Base-by-base conservation (phyloP, 2,113 vertebrate genomes). In the Heliornis fulica region DNA sequence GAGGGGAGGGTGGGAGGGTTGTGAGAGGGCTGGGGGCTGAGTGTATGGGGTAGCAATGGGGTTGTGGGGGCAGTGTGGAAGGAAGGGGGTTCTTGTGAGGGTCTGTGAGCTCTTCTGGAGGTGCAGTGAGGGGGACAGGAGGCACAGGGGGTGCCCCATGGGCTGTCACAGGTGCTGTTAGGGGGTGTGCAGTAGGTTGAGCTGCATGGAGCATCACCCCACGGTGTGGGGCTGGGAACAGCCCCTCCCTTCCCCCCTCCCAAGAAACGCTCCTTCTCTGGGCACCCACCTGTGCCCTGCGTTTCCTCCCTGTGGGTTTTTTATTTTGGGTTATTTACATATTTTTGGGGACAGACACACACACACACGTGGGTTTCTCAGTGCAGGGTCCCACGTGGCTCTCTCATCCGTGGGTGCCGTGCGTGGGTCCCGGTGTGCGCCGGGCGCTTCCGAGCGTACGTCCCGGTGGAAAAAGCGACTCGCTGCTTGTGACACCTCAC, bases 241-340 rank as follows among this genome's bases (percentile, higher is more conserved):
- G n/a, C 3, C 6, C 26, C 45, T 21, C 31, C 13, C 4, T 9
- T 13, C 12, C 15, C 5, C 46, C 13, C 4, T 12, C 20, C 8
- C 3, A 9, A 17, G n/a, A 22, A 34, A 53, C 2, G 5, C 32
- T n/a, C 9, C n/a, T 14, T 26, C 22, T 11, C 23, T 1, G 2
- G 40, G 34, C 38, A 40, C 57, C 63, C 32, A 2, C 31, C 43
- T 25, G 38, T 28, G 5, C 45, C 36, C 21, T 2, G 11, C 38
- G 31, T 16, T 32, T 20, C 18, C 74, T 60, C 32, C 46, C 32
- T 5, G 1, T 2, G 36, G 9, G 2, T 53, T 15, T 15, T 18
- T 53, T 61, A 8, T 61, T 36, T 61, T 21, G 45, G 12, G 34
- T 13, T 59, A 8, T 41, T 43, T n/a, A n/a, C 28, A 3, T 8